A percentile compares a stretch with the other conserved stretches of the same genome.
Conservation (phyloP, 2,113 vertebrate genomes). For the Psilopsiagon aymara region DNA sequence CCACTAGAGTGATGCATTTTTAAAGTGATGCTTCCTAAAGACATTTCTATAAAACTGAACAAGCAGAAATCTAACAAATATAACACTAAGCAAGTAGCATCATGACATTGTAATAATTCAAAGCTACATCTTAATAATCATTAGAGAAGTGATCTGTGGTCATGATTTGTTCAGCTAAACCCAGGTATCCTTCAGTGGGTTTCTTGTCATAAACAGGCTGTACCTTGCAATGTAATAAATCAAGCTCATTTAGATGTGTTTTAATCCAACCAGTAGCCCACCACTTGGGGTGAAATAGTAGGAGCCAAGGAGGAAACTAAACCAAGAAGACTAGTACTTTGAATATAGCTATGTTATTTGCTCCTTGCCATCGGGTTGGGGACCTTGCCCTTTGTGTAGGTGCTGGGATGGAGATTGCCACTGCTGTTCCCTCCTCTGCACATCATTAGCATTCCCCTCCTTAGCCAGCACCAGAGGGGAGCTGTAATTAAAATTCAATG, state of each 20-base stretch:
- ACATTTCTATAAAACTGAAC: neutral
- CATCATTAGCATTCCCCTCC: slow-evolving; percentile 52
- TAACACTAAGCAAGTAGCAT: neutral
- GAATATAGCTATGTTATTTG: neutral
- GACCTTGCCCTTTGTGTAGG: neutral
- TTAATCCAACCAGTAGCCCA: neutral
- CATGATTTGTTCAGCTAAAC: neutral
- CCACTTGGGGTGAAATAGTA: neutral
- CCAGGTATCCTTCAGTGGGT: neutral
- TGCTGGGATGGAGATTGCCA: neutral
- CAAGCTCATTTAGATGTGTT: neutral
- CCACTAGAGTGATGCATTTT: neutral
- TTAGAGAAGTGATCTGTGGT: neutral
- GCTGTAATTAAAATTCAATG: slow-evolving; percentile 71
- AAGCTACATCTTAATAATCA: neutral
- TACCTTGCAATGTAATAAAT: neutral
- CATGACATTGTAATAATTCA: neutral
- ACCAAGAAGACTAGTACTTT: neutral
- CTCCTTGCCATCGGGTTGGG: neutral
- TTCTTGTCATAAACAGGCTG: neutral
- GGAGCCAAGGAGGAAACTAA: neutral
- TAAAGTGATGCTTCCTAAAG: neutral
- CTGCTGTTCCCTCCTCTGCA: neutral
- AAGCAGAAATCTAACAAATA: neutral
- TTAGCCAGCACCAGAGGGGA: slow-evolving; percentile 22